Evolutionary conservation across 1,140 invertebrate genomes (phyloP), one percentile per base, ranked within the genome.

Genomic region (Pogonognathellus flavescens): DNA sequence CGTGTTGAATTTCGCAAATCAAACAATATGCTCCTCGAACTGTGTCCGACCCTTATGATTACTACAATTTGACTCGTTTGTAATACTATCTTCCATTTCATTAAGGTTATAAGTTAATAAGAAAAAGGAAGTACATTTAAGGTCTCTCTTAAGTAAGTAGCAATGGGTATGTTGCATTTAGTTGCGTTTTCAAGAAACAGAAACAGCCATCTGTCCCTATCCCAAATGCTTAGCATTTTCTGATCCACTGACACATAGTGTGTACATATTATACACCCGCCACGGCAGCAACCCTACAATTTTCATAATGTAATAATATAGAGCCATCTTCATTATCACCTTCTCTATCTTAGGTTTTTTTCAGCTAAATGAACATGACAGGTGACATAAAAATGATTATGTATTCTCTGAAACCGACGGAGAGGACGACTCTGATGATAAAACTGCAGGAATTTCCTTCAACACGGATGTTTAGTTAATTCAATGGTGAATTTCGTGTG

Each of bases 1-100:
- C 70, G 70, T 76, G 70, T 14, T 76, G 70, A 76, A 76, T 76
- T 49, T 76, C 31, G 25, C 70, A 20, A 76, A 76, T 76, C n/a
- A 49, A 18, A 50, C 70, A 72, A 49, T 72, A 25, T 72, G 41
- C 49, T 76, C 41, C 31, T n/a, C 16, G n/a, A 76, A 76, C 49
- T 76, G 70, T 49, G 31, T 76, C 59, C 59, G 14, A 7, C 16
- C 22, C 31, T 50, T 76, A n/a, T n/a, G n/a, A 31, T 50, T 18
- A 18, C 22, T 14, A 41, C n/a, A 9, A 57, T n/a, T 70, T 70
- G 13, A 41, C 22, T 72, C 66, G 41, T 72, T 72, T 41, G 31
- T 72, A n/a, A 72, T n/a, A n/a, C n/a, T n/a, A 25, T 49, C 14
- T 50, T 41, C 31, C 22, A 20, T 41, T 70, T 70, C 22, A 20